Evolutionary conservation across 2,797 vertebrate genomes (phyloP).

Genomic region (Simalia tracyae): DNA sequence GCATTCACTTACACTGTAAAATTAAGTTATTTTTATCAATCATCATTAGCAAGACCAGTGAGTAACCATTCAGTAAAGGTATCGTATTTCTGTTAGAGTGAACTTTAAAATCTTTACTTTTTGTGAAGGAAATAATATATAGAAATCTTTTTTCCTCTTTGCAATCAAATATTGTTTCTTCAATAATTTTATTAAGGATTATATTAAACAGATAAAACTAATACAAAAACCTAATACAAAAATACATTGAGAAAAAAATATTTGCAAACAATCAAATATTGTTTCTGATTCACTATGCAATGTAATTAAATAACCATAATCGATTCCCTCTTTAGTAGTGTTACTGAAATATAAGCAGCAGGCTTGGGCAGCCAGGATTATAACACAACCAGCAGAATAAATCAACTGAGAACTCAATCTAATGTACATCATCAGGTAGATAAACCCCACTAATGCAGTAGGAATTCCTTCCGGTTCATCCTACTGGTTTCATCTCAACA

Average conservation of each 20-base stretch:
- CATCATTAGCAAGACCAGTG: constrained; percentile 56
- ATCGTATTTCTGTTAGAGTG: constrained; percentile 36
- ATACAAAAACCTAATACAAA: too few relatives aligned
- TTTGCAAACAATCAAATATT: not conserved
- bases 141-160: constrained; percentile 18
- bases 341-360: constrained; percentile 2
- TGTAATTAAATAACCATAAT: constrained; percentile 4
- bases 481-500: not conserved
- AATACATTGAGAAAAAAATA: too few relatives aligned
- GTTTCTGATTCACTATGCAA: constrained; percentile 4
- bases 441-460: not conserved
- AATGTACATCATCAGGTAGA: not conserved
- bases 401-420: not conserved
- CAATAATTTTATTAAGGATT: too few relatives aligned
- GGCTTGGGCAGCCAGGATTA: not conserved
- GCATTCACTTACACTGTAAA: constrained; percentile 62
- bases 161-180: constrained; percentile 9
- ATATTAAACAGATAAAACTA: too few relatives aligned
- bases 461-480: not conserved
- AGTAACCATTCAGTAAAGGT: constrained; percentile 46
- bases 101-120: constrained; percentile 33
- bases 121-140: constrained; percentile 15
- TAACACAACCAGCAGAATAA: not conserved
- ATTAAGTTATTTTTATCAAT: constrained; percentile 72
- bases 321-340: not conserved